These are phyloP conservation scores for Yponomeuta evonymella DNA, from an alignment of 2,888 invertebrate species.

Conservation along the genomic window DNA sequence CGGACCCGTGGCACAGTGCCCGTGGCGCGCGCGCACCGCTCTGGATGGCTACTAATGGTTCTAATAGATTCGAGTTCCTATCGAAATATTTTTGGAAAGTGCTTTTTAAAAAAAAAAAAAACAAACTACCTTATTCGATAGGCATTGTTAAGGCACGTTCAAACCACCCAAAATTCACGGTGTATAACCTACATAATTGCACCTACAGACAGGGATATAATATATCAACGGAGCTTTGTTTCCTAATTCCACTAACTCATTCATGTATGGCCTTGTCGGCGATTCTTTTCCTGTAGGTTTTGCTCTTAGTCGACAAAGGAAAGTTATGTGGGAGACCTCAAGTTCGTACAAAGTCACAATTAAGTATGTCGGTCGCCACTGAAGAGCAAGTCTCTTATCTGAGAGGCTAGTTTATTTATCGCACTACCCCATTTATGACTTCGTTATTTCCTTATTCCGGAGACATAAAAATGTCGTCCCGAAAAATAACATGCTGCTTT, in stretches of 20 bases:
- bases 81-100: too few species aligned
- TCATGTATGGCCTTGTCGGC: not conserved
- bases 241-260: not conserved
- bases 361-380: conserved; percentile 12
- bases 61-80: too few species aligned
- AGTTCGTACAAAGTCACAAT: conserved; percentile 8
- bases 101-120: too few species aligned
- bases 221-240: too few species aligned
- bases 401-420: conserved; percentile 64
- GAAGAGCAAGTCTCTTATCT: conserved; percentile 45
- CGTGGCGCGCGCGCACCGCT: too few species aligned
- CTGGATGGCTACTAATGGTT: too few species aligned
- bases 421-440: conserved; percentile 59
- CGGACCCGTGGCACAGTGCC: too few species aligned
- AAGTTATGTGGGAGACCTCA: conserved; percentile 4
- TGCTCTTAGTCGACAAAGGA: not conserved
- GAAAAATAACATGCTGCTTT: conserved; percentile 59
- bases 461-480: conserved; percentile 70
- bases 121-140: too few species aligned
- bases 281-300: not conserved
- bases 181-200: too few species aligned
- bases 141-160: too few species aligned
- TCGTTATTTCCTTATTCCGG: conserved; percentile 71
- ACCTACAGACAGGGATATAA: too few species aligned
- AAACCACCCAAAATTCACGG: too few species aligned